phyloP scores from a whole-genome alignment of 1,140 invertebrate genomes.

The Alviniconcha marisindica region DNA sequence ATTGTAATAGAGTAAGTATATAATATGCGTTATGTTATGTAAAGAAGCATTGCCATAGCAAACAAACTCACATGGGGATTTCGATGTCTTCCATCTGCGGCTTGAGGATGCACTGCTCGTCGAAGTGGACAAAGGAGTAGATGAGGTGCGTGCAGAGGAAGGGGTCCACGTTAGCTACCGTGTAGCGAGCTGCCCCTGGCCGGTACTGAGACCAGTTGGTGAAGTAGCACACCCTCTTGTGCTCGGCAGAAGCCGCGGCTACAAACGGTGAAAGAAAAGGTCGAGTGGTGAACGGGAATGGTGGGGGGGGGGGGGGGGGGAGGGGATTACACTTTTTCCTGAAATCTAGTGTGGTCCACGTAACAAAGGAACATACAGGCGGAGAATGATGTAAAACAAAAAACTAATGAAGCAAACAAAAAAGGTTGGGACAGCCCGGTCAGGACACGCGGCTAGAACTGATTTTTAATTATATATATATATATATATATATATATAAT shows the following conservation, averaged over 20 bases:
- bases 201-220: slow-evolving; percentile 96
- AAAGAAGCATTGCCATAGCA: neutral
- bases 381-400: too few species aligned
- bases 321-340: too few species aligned
- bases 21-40: neutral
- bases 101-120: slow-evolving; percentile 77
- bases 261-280: too few species aligned
- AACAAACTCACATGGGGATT: neutral
- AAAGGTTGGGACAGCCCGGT: too few species aligned
- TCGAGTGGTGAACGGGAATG: too few species aligned
- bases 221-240: slow-evolving; percentile 87
- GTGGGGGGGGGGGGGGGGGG: too few species aligned
- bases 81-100: slow-evolving; percentile 31
- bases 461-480: too few species aligned
- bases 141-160: slow-evolving; percentile 88
- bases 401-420: too few species aligned
- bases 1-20: neutral
- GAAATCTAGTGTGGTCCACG: too few species aligned
- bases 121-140: slow-evolving; percentile 85
- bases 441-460: too few species aligned
- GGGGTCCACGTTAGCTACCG: slow-evolving; percentile 82
- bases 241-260: neutral
- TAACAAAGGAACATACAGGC: too few species aligned
- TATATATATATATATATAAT: too few species aligned
- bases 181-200: slow-evolving; percentile 81